These are phyloP conservation scores for Tridacna gigas DNA, from an alignment of 2,888 invertebrate genomes.

Conservation along the genomic window DNA sequence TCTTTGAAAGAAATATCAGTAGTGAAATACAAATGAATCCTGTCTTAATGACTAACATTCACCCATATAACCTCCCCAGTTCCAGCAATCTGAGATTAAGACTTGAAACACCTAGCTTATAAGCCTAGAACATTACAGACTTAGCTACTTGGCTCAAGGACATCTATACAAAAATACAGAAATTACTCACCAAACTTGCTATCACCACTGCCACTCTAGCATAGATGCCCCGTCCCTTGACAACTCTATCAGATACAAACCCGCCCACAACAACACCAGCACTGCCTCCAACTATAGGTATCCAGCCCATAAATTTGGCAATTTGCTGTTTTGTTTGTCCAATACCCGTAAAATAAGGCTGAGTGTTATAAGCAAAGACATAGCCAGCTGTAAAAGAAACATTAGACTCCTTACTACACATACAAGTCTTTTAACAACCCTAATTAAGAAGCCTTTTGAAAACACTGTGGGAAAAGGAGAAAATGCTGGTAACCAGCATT, in stretches of 20 bases:
- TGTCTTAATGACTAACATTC: too few relatives aligned
- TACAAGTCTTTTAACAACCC: too few relatives aligned
- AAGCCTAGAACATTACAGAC: too few relatives aligned
- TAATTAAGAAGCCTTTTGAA: too few relatives aligned
- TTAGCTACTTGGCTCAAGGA: too few relatives aligned
- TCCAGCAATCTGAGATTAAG: too few relatives aligned
- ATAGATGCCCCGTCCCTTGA: slow-evolving; percentile 82
- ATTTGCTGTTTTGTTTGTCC: slow-evolving; percentile 82
- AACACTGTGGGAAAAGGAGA: too few relatives aligned
- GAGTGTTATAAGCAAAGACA: slow-evolving; percentile 85
- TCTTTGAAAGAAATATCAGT: too few relatives aligned
- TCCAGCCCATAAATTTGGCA: slow-evolving; percentile 84
- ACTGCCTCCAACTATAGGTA: slow-evolving; percentile 84
- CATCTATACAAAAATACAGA: background rate
- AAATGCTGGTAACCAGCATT: too few relatives aligned
- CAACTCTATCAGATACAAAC: slow-evolving; percentile 81
- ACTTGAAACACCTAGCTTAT: too few relatives aligned
- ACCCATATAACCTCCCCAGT: too few relatives aligned
- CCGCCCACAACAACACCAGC: slow-evolving; percentile 83
- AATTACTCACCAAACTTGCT: slow-evolving; percentile 78
- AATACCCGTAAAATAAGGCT: slow-evolving; percentile 83
- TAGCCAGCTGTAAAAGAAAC: slow-evolving; percentile 81
- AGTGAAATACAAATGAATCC: too few relatives aligned
- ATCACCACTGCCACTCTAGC: slow-evolving; percentile 83
- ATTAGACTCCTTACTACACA: background rate